phyloP scores from a whole-genome alignment of 2,888 invertebrate species.

The Drosophila diplacantha region DNA sequence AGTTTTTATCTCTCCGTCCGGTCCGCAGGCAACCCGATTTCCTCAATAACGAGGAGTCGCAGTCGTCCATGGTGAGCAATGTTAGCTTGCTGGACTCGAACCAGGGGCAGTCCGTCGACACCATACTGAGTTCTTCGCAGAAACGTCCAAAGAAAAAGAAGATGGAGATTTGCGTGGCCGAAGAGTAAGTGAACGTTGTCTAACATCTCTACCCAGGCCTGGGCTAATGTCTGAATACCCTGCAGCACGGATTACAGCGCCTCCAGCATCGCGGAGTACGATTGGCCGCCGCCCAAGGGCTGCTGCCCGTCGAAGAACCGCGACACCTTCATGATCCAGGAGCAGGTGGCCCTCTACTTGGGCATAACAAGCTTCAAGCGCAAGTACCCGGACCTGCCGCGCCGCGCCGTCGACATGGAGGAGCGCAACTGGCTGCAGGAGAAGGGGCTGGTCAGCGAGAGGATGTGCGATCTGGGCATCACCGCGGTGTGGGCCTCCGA shows the following conservation, averaged over 20 bases:
- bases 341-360: constrained; percentile 96
- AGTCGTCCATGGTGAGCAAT: constrained; percentile 88
- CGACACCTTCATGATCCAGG: constrained; percentile 96
- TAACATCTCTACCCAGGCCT: background rate
- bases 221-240: background rate
- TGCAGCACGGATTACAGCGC: constrained; percentile 83
- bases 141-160: constrained; percentile 78
- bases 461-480: constrained; percentile 94
- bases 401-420: constrained; percentile 91
- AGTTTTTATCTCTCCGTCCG: background rate
- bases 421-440: constrained; percentile 93
- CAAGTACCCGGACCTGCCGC: constrained; percentile 92
- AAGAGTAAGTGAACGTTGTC: constrained; percentile 74
- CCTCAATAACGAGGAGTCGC: constrained; percentile 83
- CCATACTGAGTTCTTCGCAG: constrained; percentile 60
- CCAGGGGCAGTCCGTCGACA: constrained; percentile 60
- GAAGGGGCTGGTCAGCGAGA: constrained; percentile 89
- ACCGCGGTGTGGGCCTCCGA: constrained; percentile 95
- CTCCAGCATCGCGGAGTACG: constrained; percentile 94
- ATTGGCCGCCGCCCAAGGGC: constrained; percentile 86
- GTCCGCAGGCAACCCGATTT: constrained; percentile 75
- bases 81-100: constrained; percentile 75
- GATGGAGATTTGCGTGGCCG: constrained; percentile 79
- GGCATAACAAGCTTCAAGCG: constrained; percentile 98
- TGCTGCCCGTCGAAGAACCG: constrained; percentile 79